Evolutionary conservation across 1,140 invertebrate species (phyloP), one percentile per base, ranked within the genome.

Genomic region (Saccostrea echinata): DNA sequence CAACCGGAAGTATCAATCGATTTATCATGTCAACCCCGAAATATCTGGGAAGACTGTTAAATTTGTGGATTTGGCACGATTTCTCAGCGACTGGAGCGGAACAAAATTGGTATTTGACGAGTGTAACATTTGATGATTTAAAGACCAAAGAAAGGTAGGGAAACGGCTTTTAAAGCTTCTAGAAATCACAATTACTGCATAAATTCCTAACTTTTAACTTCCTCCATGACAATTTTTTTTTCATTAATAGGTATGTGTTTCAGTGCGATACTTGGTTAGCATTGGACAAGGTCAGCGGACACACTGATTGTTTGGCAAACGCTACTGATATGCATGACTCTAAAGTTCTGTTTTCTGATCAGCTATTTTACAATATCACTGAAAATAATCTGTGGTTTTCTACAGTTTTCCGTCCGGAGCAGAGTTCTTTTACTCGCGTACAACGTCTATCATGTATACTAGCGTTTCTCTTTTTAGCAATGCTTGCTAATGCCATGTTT

Each of bases 61-160:
- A 93, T 81, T 88, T 94, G 12, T 84, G 94, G 57, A 90, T 94
- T 16, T 95, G 94, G 94, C 94, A 95, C 88, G 94, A 95, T 88
- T 94, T 93, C 84, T 91, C 92, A 0, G 94, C 94, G 6, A 89
- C 89, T 83, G 93, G 93, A 3, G 84, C 88, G n/a, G 64, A 93
- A 30, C 89, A 92, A 76, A 90, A 91, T n/a, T 95, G 94, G 94
- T 94, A 92, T 83, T 89, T 94, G 2, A 90, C 92, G 43, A 93
- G 92, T 84, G 86, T 94, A 13, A 90, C 91, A 21, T 86, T 95
- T 11, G 91, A 92, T 24, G 94, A 95, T 87, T 84, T 94, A 12
- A 93, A 94, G 85, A 93, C 92, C 18, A 88, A 90, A n/a, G 80
- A 90, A 82, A 91, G 87, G 92, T 95, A 94, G 91, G 94, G 94